Base-by-base conservation (phyloP, 2,797 vertebrate species). In the Furcifer pardalis region DNA sequence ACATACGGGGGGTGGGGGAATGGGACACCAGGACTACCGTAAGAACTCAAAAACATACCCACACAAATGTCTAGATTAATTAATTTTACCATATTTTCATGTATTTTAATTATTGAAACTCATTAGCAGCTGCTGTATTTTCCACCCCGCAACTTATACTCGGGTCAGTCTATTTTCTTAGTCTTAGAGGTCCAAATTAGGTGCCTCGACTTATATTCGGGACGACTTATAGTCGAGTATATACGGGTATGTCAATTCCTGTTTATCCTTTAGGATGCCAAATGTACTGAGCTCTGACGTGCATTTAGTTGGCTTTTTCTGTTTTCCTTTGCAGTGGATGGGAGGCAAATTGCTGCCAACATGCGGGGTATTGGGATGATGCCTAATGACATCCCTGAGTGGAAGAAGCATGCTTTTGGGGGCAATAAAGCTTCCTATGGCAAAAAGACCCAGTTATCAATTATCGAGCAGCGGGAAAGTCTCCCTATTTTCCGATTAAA, bases 301-400 rank as follows among this genome's bases (percentile, higher is more conserved):
- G 30, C 12, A 6, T 52, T 40, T 2, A 35, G 7, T 82, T 79
- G 21, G 85, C 44, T 40, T 32, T 25, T 68, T 76, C 73, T 63
- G 5, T n/a, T 69, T 76, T 91, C 83, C 89, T 85, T 86, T 52
- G 1, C 89, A 99, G 98, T 90, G 84, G 99, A 99, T 60, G 99
- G 99, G 35, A 96, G 98, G 87, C 98, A 99, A 96, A 99, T 99
- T 74, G 99, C 99, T 23, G 99, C 98, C 84, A 99, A 99, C 94
- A 99, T 99, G 98, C 93, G 99, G 81, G 99, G 98, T 52, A 99
- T 99, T 84, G 98, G 98, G 84, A 98, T 99, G 98, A 99, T 99
- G 99, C 98, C 98, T 81, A 99, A 97, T 0, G 98, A 99, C 93
- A 99, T 99, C 93, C 99, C 99, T 0, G 98, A 99, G 93, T 99